Conservation (phyloP, 2,888 invertebrate species). For the Macaria liturata region DNA sequence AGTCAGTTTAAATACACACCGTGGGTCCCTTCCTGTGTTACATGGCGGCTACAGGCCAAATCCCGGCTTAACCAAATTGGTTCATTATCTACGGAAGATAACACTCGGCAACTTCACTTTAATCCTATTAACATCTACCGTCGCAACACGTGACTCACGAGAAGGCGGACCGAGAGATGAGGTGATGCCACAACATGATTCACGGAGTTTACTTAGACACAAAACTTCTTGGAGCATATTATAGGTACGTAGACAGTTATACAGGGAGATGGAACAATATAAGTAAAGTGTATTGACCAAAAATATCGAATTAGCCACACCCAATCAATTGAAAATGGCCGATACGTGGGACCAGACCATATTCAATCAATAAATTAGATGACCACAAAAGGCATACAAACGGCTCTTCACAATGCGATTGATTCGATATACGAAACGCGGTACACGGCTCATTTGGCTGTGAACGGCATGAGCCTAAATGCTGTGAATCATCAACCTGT, state of each 20-base stretch:
- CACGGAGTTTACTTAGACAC: no score
- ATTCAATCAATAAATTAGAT: conserved; percentile 10
- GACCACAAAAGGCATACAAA: conserved; percentile 13
- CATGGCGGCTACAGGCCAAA: background rate
- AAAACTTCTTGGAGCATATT: no score
- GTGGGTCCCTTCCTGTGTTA: conserved; percentile 1
- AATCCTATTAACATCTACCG: conserved; percentile 4
- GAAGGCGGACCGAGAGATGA: no score
- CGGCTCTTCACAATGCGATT: conserved; percentile 9
- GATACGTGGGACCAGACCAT: conserved; percentile 1
- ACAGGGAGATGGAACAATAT: no score
- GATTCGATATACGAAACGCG: conserved; percentile 14
- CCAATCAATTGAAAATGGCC: conserved; percentile 10
- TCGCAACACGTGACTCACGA: no score
- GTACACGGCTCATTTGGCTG: conserved; percentile 30
- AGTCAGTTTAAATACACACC: background rate
- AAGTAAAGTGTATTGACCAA: background rate
- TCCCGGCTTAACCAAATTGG: conserved; percentile 3
- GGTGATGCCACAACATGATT: no score
- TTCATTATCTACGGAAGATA: background rate
- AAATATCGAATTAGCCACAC: background rate
- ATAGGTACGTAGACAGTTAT: no score
- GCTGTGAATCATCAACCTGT: conserved; percentile 29
- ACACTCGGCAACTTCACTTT: conserved; percentile 2
- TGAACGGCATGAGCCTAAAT: conserved; percentile 25